phyloP scores from a whole-genome alignment of 2,797 vertebrate species.

The Danio albolineatus region DNA sequence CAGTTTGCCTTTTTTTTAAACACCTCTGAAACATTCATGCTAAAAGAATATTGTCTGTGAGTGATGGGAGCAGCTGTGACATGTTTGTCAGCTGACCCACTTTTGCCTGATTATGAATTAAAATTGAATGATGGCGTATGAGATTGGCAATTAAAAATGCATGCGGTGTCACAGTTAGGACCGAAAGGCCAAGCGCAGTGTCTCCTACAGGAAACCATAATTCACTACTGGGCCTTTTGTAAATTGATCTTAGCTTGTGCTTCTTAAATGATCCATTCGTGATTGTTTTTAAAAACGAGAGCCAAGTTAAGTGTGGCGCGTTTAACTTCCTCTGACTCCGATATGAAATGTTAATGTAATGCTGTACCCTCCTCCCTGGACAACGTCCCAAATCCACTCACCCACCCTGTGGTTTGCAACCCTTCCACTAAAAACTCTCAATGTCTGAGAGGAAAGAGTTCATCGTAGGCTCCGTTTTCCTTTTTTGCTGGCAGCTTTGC shows the following conservation, averaged over 20 bases:
- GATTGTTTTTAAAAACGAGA: slow-evolving; percentile 26
- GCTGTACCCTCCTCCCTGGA: not conserved
- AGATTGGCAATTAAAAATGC: slow-evolving; percentile 77
- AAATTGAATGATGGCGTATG: slow-evolving; percentile 80
- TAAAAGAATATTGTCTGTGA: slow-evolving; percentile 62
- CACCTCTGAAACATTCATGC: slow-evolving; percentile 70
- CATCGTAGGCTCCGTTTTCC: not conserved
- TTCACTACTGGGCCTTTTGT: slow-evolving; percentile 45
- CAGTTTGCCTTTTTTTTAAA: slow-evolving; percentile 48
- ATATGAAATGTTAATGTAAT: slow-evolving; percentile 36
- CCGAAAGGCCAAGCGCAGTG: slow-evolving; percentile 28
- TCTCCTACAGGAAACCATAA: slow-evolving; percentile 46
- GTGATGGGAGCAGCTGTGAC: slow-evolving; percentile 81
- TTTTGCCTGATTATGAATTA: slow-evolving; percentile 82
- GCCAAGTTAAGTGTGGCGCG: slow-evolving; percentile 14
- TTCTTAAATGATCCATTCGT: slow-evolving; percentile 37
- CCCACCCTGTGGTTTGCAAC: not conserved
- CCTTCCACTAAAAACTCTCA: not conserved
- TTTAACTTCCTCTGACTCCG: not conserved
- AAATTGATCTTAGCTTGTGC: slow-evolving; percentile 48
- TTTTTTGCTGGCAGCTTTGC: too few species aligned
- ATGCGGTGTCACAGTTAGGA: slow-evolving; percentile 54
- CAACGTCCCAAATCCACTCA: not conserved
- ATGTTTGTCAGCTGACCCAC: slow-evolving; percentile 83
- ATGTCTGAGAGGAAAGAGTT: not conserved